Percentiles rank a stretch among this genome's conserved stretches.
These are phyloP conservation scores for Coturnix japonica DNA, from an alignment of 2,113 vertebrate genomes.

Conservation along the genomic window DNA sequence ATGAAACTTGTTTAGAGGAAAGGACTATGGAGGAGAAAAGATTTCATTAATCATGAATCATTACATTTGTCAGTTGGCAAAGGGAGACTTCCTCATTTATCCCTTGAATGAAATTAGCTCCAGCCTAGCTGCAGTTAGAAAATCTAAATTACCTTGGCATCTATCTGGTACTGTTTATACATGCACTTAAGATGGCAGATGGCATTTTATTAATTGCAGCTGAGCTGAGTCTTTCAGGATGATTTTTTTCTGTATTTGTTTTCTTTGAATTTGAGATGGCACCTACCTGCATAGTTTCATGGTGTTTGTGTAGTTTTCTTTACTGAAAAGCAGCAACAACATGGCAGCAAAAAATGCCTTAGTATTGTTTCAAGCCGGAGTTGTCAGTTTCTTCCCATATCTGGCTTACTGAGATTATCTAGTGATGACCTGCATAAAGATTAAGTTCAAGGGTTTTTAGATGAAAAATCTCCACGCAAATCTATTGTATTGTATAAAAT, in stretches of 20 bases:
- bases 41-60: constrained; percentile 84
- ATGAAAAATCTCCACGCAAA: background rate
- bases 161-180: constrained; percentile 74
- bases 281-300: background rate
- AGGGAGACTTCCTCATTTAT: constrained; percentile 82
- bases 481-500: background rate
- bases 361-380: background rate
- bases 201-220: constrained; percentile 79
- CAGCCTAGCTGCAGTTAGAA: constrained; percentile 73
- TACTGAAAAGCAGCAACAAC: background rate
- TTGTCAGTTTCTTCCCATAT: background rate
- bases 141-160: constrained; percentile 83
- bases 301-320: background rate
- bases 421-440: background rate
- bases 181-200: constrained; percentile 77
- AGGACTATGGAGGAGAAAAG: constrained; percentile 73
- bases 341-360: background rate
- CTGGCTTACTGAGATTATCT: background rate
- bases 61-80: constrained; percentile 83
- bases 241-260: constrained; percentile 31
- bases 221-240: constrained; percentile 55
- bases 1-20: constrained; percentile 59
- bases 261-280: constrained; percentile 36
- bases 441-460: background rate
- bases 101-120: constrained; percentile 82